Percentiles rank a stretch among this genome's conserved stretches.
These are phyloP conservation scores for Taxidea taxus DNA, from an alignment of 2,113 vertebrate genomes.

Conservation along the genomic window DNA sequence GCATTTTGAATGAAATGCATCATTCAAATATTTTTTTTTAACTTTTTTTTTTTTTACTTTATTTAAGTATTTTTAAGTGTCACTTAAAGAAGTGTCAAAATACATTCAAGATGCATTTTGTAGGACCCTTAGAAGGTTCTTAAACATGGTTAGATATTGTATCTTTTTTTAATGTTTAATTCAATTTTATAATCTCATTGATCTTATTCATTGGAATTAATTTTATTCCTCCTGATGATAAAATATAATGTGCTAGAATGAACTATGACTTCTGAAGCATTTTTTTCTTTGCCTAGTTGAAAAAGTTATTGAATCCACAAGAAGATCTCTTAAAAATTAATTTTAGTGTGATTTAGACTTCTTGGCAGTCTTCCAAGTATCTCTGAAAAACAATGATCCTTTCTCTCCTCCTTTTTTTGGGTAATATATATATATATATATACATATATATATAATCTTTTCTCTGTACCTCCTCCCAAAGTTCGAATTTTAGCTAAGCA, in stretches of 20 bases:
- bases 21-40: slow-evolving; percentile 6
- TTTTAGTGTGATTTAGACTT: neutral
- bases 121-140: neutral
- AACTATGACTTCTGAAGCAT: neutral
- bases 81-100: neutral
- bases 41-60: no score
- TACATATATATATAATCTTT: neutral
- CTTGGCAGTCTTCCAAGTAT: neutral
- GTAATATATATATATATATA: neutral
- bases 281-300: neutral
- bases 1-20: neutral
- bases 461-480: neutral
- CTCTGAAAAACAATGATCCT: neutral
- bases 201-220: neutral
- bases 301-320: neutral
- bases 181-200: slow-evolving; percentile 1
- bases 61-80: neutral
- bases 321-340: neutral
- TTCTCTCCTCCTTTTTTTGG: neutral
- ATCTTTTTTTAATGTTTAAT: neutral
- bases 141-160: neutral
- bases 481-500: neutral
- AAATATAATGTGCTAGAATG: neutral
- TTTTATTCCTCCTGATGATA: slow-evolving; percentile 1
- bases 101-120: neutral